A percentile compares a stretch with the other conserved stretches of the same genome.
These are phyloP conservation scores for Apostichopus leukothele DNA, from an alignment of 53 echinoderm and acorn worm species.

Conservation along the genomic window DNA sequence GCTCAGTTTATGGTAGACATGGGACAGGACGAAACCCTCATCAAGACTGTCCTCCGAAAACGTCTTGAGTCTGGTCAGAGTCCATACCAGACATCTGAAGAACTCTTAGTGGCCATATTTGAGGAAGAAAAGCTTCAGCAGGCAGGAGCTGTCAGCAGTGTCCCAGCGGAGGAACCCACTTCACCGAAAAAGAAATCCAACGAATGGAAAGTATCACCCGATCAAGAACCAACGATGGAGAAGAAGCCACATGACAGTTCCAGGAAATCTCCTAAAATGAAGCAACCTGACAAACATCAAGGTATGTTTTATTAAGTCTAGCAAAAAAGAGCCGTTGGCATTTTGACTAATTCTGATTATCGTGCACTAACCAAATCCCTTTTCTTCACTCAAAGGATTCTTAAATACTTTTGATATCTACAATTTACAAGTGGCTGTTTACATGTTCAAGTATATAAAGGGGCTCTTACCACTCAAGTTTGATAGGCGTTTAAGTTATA, in stretches of 20 bases:
- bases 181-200: background rate
- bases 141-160: background rate
- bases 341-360: too few relatives aligned
- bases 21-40: constrained; percentile 52
- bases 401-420: too few relatives aligned
- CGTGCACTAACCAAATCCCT: too few relatives aligned
- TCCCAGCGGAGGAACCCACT: background rate
- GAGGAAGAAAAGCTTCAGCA: constrained; percentile 35
- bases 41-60: constrained; percentile 53
- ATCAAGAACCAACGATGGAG: background rate
- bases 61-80: constrained; percentile 25
- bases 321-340: too few relatives aligned
- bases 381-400: too few relatives aligned
- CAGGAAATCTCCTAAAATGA: background rate
- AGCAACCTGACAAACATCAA: background rate
- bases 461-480: too few relatives aligned
- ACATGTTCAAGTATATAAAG: too few relatives aligned
- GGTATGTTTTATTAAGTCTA: too few relatives aligned
- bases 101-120: constrained; percentile 60
- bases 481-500: too few relatives aligned
- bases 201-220: background rate
- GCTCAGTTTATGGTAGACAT: constrained; percentile 55
- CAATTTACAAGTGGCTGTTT: too few relatives aligned
- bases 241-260: background rate
- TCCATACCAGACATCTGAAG: constrained; percentile 47